Base-by-base conservation (phyloP, 2,797 vertebrate species). In the Urosaurus nigricauda region DNA sequence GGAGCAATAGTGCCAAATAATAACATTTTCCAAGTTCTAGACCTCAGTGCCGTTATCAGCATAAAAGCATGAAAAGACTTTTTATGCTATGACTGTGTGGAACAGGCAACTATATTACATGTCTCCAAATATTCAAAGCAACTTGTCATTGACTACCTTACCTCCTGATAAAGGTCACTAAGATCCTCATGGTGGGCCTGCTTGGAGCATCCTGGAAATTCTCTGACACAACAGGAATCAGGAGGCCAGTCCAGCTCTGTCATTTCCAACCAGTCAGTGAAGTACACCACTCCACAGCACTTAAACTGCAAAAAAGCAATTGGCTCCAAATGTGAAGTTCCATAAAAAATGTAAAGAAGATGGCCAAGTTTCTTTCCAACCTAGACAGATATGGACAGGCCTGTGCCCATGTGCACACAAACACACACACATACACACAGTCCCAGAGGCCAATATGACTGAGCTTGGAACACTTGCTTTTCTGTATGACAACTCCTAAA, bases 231-330 rank as follows among this genome's bases (percentile, higher is more conserved):
- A 95, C 99, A 99, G 88, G 99, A 99, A 96, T 99, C 99, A 11
- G 99, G 99, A 0, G 99, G 99, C 98, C 98, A 99, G 94, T 99
- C 99, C 98, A 99, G 97, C 95, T 99, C 98, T 1, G 98, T 99
- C 98, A 99, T 98, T 97, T 99, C 99, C 95, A 99, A 94, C 98
- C 99, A 99, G 94, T 99, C 99, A 3, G 99, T 99, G 96, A 99
- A 99, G 97, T 99, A 99, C 88, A 99, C 98, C 82, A 99, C 99
- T 9, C 99, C 99, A 37, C 99, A 99, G 95, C 99, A 99, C 92
- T 99, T 97, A 95, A 99, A 99, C 99, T 99, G 96, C 63, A 96
- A 96, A 93, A 92, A 77, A 96, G 94, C 70, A 77, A 87, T 91
- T 90, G 47, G 68, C 86, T 29, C 0, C 12, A 65, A 84, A 53